Percentiles rank a stretch among this genome's conserved stretches.
These are phyloP conservation scores for Caenorhabditis sp. DNA, from an alignment of 2,888 invertebrate species.

Conservation along the genomic window DNA sequence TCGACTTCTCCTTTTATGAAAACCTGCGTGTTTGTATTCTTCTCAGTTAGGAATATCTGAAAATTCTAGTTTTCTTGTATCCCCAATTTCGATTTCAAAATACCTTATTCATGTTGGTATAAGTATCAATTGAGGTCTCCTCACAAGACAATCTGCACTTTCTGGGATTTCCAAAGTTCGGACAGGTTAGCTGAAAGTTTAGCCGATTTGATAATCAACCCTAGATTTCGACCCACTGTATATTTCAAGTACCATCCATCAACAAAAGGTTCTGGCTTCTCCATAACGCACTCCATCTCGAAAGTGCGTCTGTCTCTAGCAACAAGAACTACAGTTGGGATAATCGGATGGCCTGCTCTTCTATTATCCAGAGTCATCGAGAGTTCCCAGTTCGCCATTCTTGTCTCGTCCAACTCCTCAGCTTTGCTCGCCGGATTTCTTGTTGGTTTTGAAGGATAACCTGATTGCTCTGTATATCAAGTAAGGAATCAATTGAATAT, in stretches of 20 bases:
- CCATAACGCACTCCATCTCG: slow-evolving; percentile 34
- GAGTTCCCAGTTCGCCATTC: slow-evolving; percentile 29
- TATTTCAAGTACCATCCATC: background rate
- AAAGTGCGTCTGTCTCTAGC: slow-evolving; percentile 18
- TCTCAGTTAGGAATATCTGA: slow-evolving; percentile 77
- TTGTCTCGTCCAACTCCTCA: slow-evolving; percentile 16
- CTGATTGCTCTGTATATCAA: slow-evolving; percentile 53
- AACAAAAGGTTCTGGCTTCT: background rate
- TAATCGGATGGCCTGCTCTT: background rate
- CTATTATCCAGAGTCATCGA: slow-evolving; percentile 17
- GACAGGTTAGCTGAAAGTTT: slow-evolving; percentile 5
- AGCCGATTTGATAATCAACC: background rate
- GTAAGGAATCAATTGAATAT: slow-evolving; percentile 13
- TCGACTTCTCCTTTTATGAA: slow-evolving; percentile 66
- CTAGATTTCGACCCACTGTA: background rate
- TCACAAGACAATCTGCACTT: slow-evolving; percentile 28
- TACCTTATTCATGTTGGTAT: slow-evolving; percentile 52
- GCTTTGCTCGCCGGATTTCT: slow-evolving; percentile 2
- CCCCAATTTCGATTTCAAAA: too few relatives aligned
- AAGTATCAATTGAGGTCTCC: background rate
- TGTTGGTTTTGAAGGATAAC: background rate
- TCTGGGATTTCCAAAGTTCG: slow-evolving; percentile 40
- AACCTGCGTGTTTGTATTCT: slow-evolving; percentile 75
- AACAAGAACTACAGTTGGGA: slow-evolving; percentile 33
- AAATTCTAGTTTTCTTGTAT: background rate